Conservation (phyloP, 1,140 invertebrate genomes). For the Solenopsis invicta region DNA sequence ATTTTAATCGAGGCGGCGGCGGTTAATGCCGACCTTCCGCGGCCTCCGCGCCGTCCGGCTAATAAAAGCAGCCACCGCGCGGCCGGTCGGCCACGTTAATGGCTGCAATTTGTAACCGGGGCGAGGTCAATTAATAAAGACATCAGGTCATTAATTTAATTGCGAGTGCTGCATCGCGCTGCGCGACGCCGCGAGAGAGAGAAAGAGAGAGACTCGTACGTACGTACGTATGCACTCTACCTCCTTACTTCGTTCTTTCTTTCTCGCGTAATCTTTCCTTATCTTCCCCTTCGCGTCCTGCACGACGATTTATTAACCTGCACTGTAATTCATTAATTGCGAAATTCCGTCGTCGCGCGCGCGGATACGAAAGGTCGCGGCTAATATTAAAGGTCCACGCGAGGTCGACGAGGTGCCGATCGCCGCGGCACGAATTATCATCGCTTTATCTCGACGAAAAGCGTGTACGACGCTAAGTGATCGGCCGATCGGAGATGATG, state of each 20-base stretch:
- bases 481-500: conserved; percentile 44
- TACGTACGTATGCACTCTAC: background rate
- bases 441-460: conserved; percentile 59
- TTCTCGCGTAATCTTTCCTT: background rate
- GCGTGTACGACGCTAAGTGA: conserved; percentile 23
- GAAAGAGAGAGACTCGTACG: too few relatives aligned
- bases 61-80: conserved; percentile 73
- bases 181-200: conserved; percentile 1
- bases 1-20: conserved; percentile 40
- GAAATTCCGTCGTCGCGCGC: conserved; percentile 37
- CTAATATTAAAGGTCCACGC: conserved; percentile 43
- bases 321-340: conserved; percentile 65
- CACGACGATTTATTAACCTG: conserved; percentile 35
- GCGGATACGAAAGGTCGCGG: conserved; percentile 1
- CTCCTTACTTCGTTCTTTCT: background rate
- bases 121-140: conserved; percentile 82
- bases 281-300: background rate
- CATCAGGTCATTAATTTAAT: conserved; percentile 80
- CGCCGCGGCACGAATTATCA: conserved; percentile 57
- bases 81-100: conserved; percentile 67
- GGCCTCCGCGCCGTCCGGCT: conserved; percentile 48
- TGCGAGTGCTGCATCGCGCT: conserved; percentile 54
- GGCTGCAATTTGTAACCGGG: conserved; percentile 79
- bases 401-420: conserved; percentile 60
- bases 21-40: conserved; percentile 57